phyloP scores from a whole-genome alignment of 2,888 invertebrate genomes.

The Pemphredon lugubris region DNA sequence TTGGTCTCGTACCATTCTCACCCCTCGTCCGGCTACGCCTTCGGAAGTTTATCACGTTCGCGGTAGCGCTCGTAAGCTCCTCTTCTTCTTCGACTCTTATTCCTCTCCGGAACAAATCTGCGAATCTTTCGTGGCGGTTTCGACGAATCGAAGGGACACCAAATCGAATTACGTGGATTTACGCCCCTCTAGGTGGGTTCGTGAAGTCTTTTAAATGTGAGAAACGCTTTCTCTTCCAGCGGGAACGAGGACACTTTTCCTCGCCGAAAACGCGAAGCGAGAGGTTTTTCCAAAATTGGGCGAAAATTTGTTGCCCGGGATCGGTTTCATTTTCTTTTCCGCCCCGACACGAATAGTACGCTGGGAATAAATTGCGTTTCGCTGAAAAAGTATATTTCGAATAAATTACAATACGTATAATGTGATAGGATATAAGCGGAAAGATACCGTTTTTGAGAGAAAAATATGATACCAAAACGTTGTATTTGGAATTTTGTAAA shows the following conservation, averaged over 20 bases:
- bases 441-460: too few species aligned
- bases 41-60: slow-evolving; percentile 62
- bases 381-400: too few species aligned
- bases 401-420: too few species aligned
- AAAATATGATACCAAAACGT: too few species aligned
- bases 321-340: too few species aligned
- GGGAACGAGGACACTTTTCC: slow-evolving; percentile 11
- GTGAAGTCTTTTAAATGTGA: slow-evolving; percentile 16
- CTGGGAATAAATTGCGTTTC: too few species aligned
- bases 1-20: slow-evolving; percentile 49
- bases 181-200: slow-evolving; percentile 11
- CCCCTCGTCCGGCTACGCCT: slow-evolving; percentile 31
- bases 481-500: background rate
- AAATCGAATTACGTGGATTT: slow-evolving; percentile 76
- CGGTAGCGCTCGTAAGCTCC: slow-evolving; percentile 40
- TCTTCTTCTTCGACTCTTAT: slow-evolving; percentile 21
- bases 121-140: slow-evolving; percentile 69
- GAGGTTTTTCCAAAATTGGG: too few species aligned
- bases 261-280: background rate
- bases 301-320: too few species aligned
- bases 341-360: too few species aligned
- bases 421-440: too few species aligned
- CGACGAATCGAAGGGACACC: slow-evolving; percentile 71
- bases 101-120: slow-evolving; percentile 38
- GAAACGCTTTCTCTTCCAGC: slow-evolving; percentile 16